Conservation (phyloP, 2,113 vertebrate genomes). For the Tetraodon nigroviridis region DNA sequence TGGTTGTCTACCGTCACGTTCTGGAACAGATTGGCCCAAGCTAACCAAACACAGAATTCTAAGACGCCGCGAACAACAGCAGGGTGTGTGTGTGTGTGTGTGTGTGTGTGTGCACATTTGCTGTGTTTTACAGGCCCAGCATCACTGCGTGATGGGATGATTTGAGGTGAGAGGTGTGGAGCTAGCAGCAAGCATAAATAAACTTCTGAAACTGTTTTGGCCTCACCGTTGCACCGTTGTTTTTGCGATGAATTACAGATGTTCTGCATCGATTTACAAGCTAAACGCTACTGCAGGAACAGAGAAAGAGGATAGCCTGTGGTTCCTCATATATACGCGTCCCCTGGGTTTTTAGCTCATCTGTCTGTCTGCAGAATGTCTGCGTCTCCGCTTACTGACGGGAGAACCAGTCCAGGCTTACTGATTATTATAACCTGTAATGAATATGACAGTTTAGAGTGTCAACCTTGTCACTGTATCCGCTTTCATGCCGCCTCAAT, state of each 20-base stretch:
- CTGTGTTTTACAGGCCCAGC: conserved; percentile 62
- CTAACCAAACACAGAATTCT: background rate
- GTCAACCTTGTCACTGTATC: too few species aligned
- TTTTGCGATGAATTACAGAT: background rate
- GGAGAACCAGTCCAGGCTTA: background rate
- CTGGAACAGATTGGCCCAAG: too few species aligned
- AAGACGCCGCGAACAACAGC: too few species aligned
- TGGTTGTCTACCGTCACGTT: too few species aligned
- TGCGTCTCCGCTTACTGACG: background rate
- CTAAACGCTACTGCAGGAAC: background rate
- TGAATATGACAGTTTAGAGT: background rate
- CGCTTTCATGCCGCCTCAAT: too few species aligned
- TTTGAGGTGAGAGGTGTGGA: too few species aligned
- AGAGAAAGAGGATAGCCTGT: background rate
- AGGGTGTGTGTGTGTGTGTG: conserved; percentile 50
- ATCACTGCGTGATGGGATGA: conserved; percentile 15
- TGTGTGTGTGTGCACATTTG: conserved; percentile 49
- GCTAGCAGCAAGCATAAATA: too few species aligned
- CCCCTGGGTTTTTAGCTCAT: background rate
- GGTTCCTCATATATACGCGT: background rate
- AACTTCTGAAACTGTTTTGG: too few species aligned
- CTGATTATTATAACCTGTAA: background rate
- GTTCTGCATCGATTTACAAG: background rate
- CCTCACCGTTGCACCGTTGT: too few species aligned
- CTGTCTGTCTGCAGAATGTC: background rate